Evolutionary conservation across 2,888 invertebrate species (phyloP).

Genomic region (Pristionchus maxplancki): DNA sequence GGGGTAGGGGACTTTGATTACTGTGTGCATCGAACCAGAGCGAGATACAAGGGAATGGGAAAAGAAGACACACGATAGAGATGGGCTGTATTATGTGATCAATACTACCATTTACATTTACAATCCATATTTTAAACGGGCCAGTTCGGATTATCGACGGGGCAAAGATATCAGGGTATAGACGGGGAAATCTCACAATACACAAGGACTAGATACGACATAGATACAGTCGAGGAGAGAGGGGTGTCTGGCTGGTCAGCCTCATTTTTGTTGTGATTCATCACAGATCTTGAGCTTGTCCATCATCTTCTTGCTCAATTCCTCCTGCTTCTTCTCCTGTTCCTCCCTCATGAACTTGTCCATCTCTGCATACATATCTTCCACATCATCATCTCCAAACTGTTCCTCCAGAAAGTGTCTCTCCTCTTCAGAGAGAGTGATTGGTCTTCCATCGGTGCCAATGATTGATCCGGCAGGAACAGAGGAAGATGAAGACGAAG

Average conservation of each 20-base stretch:
- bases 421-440: conserved; percentile 46
- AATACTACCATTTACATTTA: conserved; percentile 24
- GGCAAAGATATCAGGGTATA: background rate
- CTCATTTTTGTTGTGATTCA: background rate
- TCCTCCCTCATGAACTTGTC: conserved; percentile 44
- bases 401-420: conserved; percentile 42
- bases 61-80: background rate
- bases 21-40: conserved; percentile 10
- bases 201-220: background rate
- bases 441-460: conserved; percentile 22
- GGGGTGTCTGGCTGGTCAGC: background rate
- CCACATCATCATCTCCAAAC: conserved; percentile 2
- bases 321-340: background rate
- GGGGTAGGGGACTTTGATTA: background rate
- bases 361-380: conserved; percentile 45
- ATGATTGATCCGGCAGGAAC: conserved; percentile 36
- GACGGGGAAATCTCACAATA: background rate
- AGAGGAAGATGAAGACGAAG: conserved; percentile 47
- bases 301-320: conserved; percentile 28
- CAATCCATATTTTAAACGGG: background rate
- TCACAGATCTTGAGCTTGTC: conserved; percentile 36
- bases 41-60: conserved; percentile 30
- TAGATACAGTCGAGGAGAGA: background rate
- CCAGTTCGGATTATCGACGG: background rate
- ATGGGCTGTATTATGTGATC: conserved; percentile 16